Evolutionary conservation across 2,888 invertebrate genomes (phyloP), one percentile per base, ranked within the genome.

Genomic region (Oxystoma pomonae): DNA sequence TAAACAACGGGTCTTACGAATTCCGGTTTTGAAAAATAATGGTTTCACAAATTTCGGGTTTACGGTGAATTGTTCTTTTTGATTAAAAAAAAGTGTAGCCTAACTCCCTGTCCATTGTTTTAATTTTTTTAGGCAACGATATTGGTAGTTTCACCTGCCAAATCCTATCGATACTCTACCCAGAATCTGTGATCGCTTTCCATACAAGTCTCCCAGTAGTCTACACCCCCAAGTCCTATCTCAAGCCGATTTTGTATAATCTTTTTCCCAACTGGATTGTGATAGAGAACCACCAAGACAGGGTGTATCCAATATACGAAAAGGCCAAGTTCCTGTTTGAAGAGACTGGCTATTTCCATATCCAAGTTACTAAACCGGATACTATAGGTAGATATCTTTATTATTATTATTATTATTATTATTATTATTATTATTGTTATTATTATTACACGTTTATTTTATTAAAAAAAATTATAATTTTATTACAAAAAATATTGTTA

Each of bases 331-430:
- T 76, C 65, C 81, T n/a, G 77, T 62, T 85, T 53, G 79, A 81
- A 57, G 87, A 88, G 75, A 75, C 75, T 56, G 89, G 87, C 0
- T 89, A 88, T 71, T 77, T 91, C 72, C 94, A 94, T 74, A 68
- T 94, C 5, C 96, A 96, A 76, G 86, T 91, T 0, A 94, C 94
- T 0, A 95, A 94, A 77, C 95, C 96, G 9, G 95, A 96, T 73
- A 94, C 94, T 0, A 81, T 93, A 69, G 94, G 93, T 90, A 76
- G n/a, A n/a, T n/a, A n/a, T n/a, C n/a, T n/a, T n/a, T n/a, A n/a
- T n/a, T n/a, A n/a, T n/a, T n/a, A n/a, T n/a, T n/a, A n/a, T n/a
- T n/a, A n/a, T n/a, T n/a, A n/a, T n/a, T n/a, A n/a, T n/a, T n/a
- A n/a, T n/a, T n/a, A n/a, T n/a, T n/a, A n/a, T n/a, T n/a, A n/a